Evolutionary conservation across 2,797 vertebrate genomes (phyloP), one percentile per base, ranked within the genome.

Genomic region (Sebastes ruberrimus): DNA sequence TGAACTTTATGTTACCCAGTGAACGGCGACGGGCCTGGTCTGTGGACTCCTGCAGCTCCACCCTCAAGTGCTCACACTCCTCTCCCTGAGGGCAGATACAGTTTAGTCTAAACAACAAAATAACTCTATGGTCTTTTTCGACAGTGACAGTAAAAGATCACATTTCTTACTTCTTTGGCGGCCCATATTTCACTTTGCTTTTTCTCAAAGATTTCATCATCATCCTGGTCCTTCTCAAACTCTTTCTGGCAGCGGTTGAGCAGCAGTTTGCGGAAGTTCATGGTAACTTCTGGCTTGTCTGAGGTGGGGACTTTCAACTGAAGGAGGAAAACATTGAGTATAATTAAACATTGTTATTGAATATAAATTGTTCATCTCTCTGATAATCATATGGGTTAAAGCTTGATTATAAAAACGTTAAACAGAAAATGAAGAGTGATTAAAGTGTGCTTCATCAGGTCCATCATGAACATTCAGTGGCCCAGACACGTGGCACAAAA

Each of bases 201-300:
- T 91, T 96, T 97, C 93, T 99, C 98, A 90, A 99, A 99, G 85
- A 99, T 96, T 87, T 97, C 97, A 0, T 98, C 98, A 0, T 99
- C 98, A 0, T 99, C 99, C 87, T 99, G 98, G 92, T 99, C 99
- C 90, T 98, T 99, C 91, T 99, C 99, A 95, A 99, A 99, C 89
- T 99, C 98, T 74, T 99, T 99, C 96, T 99, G 99, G 94, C 99
- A 99, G 83, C 98, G 97, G 93, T 99, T 99, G 74, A 99, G 95
- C 86, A 99, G 96, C 83, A 99, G 90, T 92, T 99, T 99, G 79
- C 98, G 97, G 94, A 99, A 99, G 94, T 99, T 99, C 88, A 99
- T 98, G 91, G 94, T 97, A 88, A 94, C 90, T 28, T 96, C 96
- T 83, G 99, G 98, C 88, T 99, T 99, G 86, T 99, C 98, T 81